Base-by-base conservation (phyloP, 2,113 vertebrate genomes). In the Ctenomys sociabilis region DNA sequence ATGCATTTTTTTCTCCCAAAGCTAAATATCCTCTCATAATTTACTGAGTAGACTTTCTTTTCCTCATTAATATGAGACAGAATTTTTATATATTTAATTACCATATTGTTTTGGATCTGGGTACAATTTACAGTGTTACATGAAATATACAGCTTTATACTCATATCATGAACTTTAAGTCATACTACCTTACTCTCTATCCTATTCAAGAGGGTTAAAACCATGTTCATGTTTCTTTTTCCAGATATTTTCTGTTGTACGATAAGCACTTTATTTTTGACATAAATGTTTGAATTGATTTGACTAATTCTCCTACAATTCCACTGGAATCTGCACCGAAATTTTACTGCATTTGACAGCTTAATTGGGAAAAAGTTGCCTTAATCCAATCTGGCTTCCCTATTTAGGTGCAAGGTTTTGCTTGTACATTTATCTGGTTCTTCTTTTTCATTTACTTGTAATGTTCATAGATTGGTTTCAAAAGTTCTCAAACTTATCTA, bases 1-100 rank as follows among this genome's bases (percentile, higher is more conserved):
- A 30, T 43, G 64, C 3, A n/a, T 82, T 80, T 95, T 81, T 73
- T 83, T 87, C 72, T 91, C 43, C 43, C 54, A 86, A 81, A 81
- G 1, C 14, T 28, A 64, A 82, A 81, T 73, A n/a, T 63, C 19
- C 54, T 72, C 61, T 32, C 9, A 40, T 26, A 64, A 30, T 64
- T 43, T 87, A 64, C 35, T 64, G 57, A 95, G 43, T 92, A 63
- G 86, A 28, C 73, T 45, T 24, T 63, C 14, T 19, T 91, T 72
- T 73, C 21, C 26, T 88, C 30, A 49, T 3, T 30, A 37, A 40
- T 16, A 68, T 61, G 13, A 93, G 37, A 49, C 49, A 78, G 68
- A 40, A 3, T 77, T 84, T 68, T 88, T 5, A 88, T 85, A 30
- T 37, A 84, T 45, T 77, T 16, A 37, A 49, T 40, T 89, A 37